A percentile compares a stretch with the other conserved stretches of the same genome.
phyloP scores from a whole-genome alignment of 2,113 vertebrate genomes.

The Stictonetta naevosa region DNA sequence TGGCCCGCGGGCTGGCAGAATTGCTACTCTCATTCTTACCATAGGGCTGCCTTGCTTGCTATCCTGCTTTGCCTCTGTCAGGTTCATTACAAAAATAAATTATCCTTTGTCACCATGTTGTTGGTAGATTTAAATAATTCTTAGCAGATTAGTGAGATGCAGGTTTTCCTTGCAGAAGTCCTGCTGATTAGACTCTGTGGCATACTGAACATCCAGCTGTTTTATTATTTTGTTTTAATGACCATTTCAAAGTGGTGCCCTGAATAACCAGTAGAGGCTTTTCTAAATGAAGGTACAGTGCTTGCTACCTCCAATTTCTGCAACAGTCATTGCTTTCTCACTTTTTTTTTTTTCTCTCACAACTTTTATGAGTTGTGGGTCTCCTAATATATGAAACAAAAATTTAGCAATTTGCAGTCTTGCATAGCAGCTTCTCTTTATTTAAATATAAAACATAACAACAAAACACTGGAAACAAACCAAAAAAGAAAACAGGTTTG shows the following conservation, averaged over 20 bases:
- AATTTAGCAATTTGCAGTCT: background rate
- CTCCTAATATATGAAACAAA: background rate
- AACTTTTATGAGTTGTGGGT: background rate
- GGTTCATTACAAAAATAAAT: background rate
- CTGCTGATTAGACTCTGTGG: background rate
- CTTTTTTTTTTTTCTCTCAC: background rate
- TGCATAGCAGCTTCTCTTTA: background rate
- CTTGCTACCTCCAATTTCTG: background rate
- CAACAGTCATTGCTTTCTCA: background rate
- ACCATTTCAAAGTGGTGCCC: background rate
- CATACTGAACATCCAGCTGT: background rate
- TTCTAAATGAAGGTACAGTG: background rate
- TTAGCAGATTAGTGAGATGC: background rate
- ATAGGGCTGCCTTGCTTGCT: background rate
- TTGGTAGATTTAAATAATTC: conserved; percentile 1
- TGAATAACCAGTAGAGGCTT: background rate
- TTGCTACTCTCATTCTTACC: background rate
- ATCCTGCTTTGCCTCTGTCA: background rate
- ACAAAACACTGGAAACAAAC: background rate
- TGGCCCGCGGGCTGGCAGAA: background rate
- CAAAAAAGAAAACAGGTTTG: background rate
- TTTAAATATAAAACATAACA: background rate
- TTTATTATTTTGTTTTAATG: conserved; percentile 3
- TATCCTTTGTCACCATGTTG: background rate
- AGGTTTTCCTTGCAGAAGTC: background rate